Base-by-base conservation (phyloP, 1,140 invertebrate genomes). In the roundworm (Caenorhabditis elegans) region DNA sequence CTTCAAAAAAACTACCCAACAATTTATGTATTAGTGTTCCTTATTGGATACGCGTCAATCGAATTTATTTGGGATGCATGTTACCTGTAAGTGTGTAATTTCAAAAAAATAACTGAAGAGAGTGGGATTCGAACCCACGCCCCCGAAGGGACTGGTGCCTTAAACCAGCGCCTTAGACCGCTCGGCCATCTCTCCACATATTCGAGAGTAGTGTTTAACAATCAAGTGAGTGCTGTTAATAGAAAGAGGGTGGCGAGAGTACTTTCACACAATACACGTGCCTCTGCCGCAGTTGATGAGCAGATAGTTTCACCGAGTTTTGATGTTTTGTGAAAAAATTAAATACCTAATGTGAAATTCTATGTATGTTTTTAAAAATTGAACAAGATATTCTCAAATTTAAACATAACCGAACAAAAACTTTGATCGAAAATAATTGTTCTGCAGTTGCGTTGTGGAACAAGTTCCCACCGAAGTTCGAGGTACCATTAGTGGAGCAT, bases 131-230 rank as follows among this genome's bases (percentile, higher is more conserved):
- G 95, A 96, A 96, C 95, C 94, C 95, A 95, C 95, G 95, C 94
- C 95, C 94, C 94, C 94, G 94, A 95, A 93, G 94, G 95, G 94
- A 95, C 95, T 95, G 95, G 95, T 96, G 95, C 95, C 95, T 96
- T 95, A 96, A 96, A 96, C 95, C 94, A 96, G 94, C 95, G 95
- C 95, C 95, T 96, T 96, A 95, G 95, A 96, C 95, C 95, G 94
- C 95, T 96, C 95, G 95, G 95, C 95, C 95, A 96, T 94, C 94
- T 94, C 95, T 46, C 76, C 76, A 31, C 47, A 31, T 77, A 10
- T 24, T 2, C 3, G 26, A 31, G 5, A 3, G n/a, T 15, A 22
- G n/a, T n/a, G n/a, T n/a, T n/a, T n/a, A n/a, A n/a, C n/a, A n/a
- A n/a, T n/a, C n/a, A n/a, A n/a, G n/a, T n/a, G n/a, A n/a, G n/a